These are phyloP conservation scores for Vombatus ursinus DNA, from an alignment of 2,113 vertebrate genomes.

Conservation along the genomic window DNA sequence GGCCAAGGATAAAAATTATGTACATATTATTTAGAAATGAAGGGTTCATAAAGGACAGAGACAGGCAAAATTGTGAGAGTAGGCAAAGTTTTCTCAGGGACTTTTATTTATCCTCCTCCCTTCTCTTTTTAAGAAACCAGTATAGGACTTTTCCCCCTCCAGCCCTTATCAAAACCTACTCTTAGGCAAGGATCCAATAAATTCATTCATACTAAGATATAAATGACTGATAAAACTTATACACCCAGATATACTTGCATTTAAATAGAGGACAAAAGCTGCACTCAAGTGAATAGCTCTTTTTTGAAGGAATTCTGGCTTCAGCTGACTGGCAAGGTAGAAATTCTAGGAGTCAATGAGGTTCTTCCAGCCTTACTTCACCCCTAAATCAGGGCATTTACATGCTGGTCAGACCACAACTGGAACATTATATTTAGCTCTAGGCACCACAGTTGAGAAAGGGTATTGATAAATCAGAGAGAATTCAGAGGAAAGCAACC, in stretches of 20 bases:
- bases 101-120: background rate
- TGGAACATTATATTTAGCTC: background rate
- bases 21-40: background rate
- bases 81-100: background rate
- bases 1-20: background rate
- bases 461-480: no score
- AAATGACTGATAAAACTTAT: background rate
- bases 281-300: background rate
- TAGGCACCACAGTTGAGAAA: background rate
- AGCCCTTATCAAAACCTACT: background rate
- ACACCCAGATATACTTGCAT: background rate
- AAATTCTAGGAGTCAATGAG: background rate
- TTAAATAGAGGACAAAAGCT: constrained; percentile 9
- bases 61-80: background rate
- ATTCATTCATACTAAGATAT: background rate
- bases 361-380: background rate
- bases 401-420: background rate
- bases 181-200: background rate
- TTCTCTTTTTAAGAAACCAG: background rate
- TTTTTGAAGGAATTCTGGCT: background rate
- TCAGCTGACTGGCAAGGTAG: background rate
- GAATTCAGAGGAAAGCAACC: no score
- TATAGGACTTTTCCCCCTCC: background rate
- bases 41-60: background rate
- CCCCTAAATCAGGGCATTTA: background rate